Evolutionary conservation across 1,140 invertebrate species (phyloP), one percentile per base, ranked within the genome.

Genomic region (Drosophila sproati): DNA sequence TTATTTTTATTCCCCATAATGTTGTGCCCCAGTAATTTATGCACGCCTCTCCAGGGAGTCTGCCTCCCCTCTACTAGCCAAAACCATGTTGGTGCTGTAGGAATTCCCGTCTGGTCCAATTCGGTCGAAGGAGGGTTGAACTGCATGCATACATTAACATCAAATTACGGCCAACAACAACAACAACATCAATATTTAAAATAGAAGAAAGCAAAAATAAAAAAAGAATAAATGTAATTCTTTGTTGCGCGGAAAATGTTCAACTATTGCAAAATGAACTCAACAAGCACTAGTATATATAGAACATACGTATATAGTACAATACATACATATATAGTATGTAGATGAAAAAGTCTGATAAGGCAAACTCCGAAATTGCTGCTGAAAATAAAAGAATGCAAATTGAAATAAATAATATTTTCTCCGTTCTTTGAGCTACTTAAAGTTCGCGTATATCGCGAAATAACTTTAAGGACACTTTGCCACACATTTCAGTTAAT

Each of bases 71-170:
- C 41, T 35, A 29, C 7, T 20, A 7, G 34, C 54, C 35, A 55
- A 29, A 55, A 41, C 50, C 34, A 52, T 52, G 50, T 52, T 52
- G 50, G n/a, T 52, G 50, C 31, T 52, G 32, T n/a, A 50, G 4
- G 39, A 43, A n/a, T 6, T 32, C 28, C 5, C 47, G 5, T 43
- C 29, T 54, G 37, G 35, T 1, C 35, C 55, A 73, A 31, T 59
- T 67, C n/a, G 48, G 39, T 67, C n/a, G 48, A n/a, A 52, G 68
- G 45, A 45, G 48, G 55, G 62, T 43, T 64, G 34, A 34, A 48
- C 71, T 70, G 66, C 78, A 82, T 87, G 82, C 78, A 86, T 86
- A 87, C 55, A 81, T 86, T 86, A 82, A 78, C 82, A 86, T 86
- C 39, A 82, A 86, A 86, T 86, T 86, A 86, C 75, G 70, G 37